These are phyloP conservation scores for Macrochelys suwanniensis DNA, from an alignment of 2,797 vertebrate genomes.

Conservation along the genomic window DNA sequence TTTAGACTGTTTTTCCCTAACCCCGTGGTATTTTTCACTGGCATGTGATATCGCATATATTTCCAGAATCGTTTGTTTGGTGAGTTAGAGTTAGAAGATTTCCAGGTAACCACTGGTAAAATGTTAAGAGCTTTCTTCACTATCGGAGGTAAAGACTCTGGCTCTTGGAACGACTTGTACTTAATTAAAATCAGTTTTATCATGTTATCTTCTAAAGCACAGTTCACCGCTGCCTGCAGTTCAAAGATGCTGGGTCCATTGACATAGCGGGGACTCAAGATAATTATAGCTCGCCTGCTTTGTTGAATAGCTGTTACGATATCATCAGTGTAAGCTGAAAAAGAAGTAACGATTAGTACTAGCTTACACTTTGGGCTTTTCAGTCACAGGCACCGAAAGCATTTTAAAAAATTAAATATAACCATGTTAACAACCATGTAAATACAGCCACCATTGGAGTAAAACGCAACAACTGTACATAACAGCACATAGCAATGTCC, in stretches of 20 bases:
- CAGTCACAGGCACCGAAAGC: background rate
- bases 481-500: fast-evolving
- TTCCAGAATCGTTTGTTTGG: slow-evolving; percentile 86
- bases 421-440: background rate
- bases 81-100: slow-evolving; percentile 63
- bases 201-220: slow-evolving; percentile 83
- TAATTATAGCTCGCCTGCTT: slow-evolving; percentile 87
- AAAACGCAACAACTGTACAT: background rate
- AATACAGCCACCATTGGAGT: background rate
- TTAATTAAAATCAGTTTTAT: slow-evolving; percentile 88
- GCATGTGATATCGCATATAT: slow-evolving; percentile 85
- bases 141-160: slow-evolving; percentile 81
- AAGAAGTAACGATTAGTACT: background rate
- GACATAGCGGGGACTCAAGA: slow-evolving; percentile 88
- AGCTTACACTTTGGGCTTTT: background rate
- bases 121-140: slow-evolving; percentile 88
- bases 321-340: slow-evolving; percentile 89
- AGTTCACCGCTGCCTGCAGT: slow-evolving; percentile 88
- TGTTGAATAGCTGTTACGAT: slow-evolving; percentile 85
- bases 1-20: background rate
- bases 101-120: slow-evolving; percentile 87
- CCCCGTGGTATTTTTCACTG: slow-evolving; percentile 64
- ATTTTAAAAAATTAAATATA: background rate
- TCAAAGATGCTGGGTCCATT: slow-evolving; percentile 86
- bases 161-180: slow-evolving; percentile 79